A percentile compares a stretch with the other conserved stretches of the same genome.
phyloP scores from a whole-genome alignment of 2,888 invertebrate species.

The Drosophila histrio region DNA sequence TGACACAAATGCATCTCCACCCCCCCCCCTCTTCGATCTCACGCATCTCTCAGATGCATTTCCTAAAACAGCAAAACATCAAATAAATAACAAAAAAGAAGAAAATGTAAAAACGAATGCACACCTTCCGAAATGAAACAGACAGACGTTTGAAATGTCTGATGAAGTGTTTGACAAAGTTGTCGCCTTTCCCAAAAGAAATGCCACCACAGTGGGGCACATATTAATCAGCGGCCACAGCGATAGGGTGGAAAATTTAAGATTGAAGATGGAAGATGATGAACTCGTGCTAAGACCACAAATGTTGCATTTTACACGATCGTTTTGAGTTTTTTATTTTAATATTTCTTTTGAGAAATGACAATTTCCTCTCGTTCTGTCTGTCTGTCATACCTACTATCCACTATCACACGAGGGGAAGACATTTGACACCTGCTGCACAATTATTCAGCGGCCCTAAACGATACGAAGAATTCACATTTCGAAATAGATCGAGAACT shows the following conservation, averaged over 20 bases:
- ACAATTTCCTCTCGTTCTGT: constrained; percentile 53
- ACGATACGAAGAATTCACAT: constrained; percentile 53
- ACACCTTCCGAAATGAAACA: constrained; percentile 33
- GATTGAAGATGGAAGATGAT: constrained; percentile 12
- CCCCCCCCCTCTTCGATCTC: background rate
- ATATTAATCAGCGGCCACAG: constrained; percentile 63
- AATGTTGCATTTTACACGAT: constrained; percentile 69
- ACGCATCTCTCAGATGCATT: constrained; percentile 30
- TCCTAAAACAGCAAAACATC: constrained; percentile 44
- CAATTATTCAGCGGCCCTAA: constrained; percentile 72
- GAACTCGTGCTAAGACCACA: constrained; percentile 68
- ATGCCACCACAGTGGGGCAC: constrained; percentile 33
- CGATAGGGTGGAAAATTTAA: constrained; percentile 34
- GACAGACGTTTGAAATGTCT: constrained; percentile 60
- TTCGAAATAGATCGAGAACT: constrained; percentile 33
- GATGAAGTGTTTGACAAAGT: constrained; percentile 77
- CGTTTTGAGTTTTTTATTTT: constrained; percentile 45
- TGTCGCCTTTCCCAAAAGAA: constrained; percentile 49
- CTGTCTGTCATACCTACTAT: constrained; percentile 44
- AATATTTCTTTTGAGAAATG: constrained; percentile 69
- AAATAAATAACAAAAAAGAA: constrained; percentile 56
- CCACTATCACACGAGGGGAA: constrained; percentile 14
- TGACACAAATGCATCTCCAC: constrained; percentile 63
- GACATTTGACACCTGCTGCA: constrained; percentile 78
- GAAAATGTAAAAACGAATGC: constrained; percentile 9